phyloP scores from a whole-genome alignment of 2,797 vertebrate genomes.

The Sylvia borin region DNA sequence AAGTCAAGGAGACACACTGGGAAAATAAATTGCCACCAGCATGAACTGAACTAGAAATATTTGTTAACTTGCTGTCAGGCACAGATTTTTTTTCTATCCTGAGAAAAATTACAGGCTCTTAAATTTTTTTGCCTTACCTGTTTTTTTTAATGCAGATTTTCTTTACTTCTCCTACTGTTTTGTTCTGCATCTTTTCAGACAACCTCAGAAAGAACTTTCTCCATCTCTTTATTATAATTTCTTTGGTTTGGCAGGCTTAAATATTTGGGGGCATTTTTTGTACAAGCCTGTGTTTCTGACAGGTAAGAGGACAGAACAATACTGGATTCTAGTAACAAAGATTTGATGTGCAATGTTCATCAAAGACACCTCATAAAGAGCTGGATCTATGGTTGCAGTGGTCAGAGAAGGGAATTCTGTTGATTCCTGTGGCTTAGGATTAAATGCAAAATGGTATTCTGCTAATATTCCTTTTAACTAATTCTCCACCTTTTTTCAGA shows the following conservation, averaged over 20 bases:
- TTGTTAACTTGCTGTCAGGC: constrained; percentile 28
- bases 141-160: neutral
- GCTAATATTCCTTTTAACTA: neutral
- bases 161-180: neutral
- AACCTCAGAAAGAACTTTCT: neutral
- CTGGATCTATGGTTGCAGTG: neutral
- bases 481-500: neutral
- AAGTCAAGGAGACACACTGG: constrained; percentile 4
- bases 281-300: neutral
- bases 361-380: neutral
- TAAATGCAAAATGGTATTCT: neutral
- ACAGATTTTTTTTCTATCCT: neutral
- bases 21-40: constrained; percentile 49
- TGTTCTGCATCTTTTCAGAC: neutral
- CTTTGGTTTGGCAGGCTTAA: neutral
- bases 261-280: neutral
- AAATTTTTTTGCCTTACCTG: neutral
- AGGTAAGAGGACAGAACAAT: neutral
- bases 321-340: neutral
- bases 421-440: neutral
- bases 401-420: neutral
- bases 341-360: neutral
- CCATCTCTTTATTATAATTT: neutral
- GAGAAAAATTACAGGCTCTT: neutral
- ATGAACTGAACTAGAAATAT: constrained; percentile 39